Conservation (phyloP, 2,797 vertebrate genomes). For the Hyperoplus immaculatus region DNA sequence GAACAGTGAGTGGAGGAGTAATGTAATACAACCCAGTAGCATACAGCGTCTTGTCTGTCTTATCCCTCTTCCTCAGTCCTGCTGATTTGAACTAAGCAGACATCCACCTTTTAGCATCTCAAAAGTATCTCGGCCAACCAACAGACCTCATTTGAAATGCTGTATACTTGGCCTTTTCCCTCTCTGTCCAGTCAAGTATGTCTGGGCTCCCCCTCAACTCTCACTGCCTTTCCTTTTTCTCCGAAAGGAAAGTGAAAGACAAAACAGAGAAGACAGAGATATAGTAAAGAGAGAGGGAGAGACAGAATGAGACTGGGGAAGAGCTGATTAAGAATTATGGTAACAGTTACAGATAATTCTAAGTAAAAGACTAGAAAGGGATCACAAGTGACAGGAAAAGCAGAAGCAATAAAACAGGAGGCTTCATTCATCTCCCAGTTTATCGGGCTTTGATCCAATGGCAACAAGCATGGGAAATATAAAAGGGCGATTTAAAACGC, state of each 20-base stretch:
- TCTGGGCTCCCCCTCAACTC: constrained; percentile 15
- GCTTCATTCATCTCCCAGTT: constrained; percentile 26
- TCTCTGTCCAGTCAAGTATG: constrained; percentile 33
- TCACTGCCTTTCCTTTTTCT: background rate
- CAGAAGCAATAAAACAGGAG: constrained; percentile 20
- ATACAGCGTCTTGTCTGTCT: constrained; percentile 6
- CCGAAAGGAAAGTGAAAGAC: background rate
- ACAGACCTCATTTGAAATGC: constrained; percentile 10
- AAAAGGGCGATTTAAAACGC: constrained; percentile 29
- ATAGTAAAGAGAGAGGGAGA: background rate
- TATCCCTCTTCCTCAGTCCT: constrained; percentile 9
- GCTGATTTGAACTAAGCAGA: constrained; percentile 31
- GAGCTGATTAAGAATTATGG: constrained; percentile 18
- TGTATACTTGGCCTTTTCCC: constrained; percentile 39
- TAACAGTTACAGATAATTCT: constrained; percentile 9
- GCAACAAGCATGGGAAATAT: constrained; percentile 33
- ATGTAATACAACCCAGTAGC: background rate
- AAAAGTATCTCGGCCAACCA: constrained; percentile 13
- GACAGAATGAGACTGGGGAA: background rate
- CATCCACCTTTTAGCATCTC: constrained; percentile 28
- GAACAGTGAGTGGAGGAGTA: no score
- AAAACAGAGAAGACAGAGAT: background rate
- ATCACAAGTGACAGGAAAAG: background rate
- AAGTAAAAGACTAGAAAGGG: constrained; percentile 17
- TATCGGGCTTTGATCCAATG: constrained; percentile 42